Evolutionary conservation across 2,113 vertebrate species (phyloP).

Genomic region (Megaptera novaeangliae): DNA sequence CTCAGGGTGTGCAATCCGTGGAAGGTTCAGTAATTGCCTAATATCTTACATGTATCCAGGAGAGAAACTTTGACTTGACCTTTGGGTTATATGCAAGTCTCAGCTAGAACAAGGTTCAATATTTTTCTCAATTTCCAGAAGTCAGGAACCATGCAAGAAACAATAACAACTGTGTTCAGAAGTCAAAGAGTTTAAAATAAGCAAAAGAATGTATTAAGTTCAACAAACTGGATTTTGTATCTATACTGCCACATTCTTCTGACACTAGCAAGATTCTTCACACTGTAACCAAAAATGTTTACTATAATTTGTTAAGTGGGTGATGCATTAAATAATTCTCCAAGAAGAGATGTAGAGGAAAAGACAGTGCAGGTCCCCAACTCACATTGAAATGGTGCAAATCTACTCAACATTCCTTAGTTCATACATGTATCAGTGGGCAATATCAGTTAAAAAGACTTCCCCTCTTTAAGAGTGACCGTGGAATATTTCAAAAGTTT

Average conservation of each 20-base stretch:
- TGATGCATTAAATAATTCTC: background rate
- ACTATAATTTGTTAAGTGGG: background rate
- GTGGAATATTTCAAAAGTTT: background rate
- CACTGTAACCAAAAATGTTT: background rate
- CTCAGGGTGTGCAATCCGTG: background rate
- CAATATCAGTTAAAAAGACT: background rate
- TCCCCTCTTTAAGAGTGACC: background rate
- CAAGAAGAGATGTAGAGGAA: background rate
- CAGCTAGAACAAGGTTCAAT: background rate
- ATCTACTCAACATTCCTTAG: background rate
- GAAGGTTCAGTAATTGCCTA: background rate
- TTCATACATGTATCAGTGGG: background rate
- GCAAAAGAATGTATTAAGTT: background rate
- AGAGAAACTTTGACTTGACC: background rate
- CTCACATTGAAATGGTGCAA: background rate
- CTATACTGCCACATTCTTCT: background rate
- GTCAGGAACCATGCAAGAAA: background rate
- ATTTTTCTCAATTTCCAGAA: background rate
- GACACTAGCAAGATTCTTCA: background rate
- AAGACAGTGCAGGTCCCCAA: background rate
- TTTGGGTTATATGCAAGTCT: background rate
- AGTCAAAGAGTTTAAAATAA: background rate
- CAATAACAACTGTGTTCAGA: background rate
- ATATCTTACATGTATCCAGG: background rate
- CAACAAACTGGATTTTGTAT: background rate